These are phyloP conservation scores for Dascillus cervinus DNA, from an alignment of 2,888 invertebrate species.

Conservation along the genomic window DNA sequence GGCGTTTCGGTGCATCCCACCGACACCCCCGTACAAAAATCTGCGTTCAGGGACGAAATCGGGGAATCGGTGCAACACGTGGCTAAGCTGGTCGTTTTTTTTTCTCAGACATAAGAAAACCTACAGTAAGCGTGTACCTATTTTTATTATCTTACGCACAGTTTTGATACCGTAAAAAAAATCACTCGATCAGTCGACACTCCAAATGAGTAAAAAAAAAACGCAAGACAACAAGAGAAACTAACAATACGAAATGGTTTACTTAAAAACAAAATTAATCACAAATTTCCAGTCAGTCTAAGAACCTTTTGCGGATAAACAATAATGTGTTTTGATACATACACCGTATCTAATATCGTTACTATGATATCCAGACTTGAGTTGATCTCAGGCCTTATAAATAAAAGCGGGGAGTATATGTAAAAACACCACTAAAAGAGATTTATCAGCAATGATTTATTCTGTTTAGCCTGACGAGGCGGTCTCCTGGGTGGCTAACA, in stretches of 20 bases:
- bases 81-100: no score
- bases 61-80: no score
- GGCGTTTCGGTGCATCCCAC: no score
- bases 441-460: no score
- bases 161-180: no score
- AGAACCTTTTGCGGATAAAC: constrained; percentile 5
- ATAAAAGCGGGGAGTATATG: constrained; percentile 11
- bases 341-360: constrained; percentile 6
- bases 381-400: constrained; percentile 8
- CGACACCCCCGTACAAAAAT: no score
- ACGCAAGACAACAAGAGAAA: background rate
- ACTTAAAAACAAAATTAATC: constrained; percentile 4
- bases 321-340: constrained; percentile 5
- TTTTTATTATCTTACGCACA: no score
- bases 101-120: no score
- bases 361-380: constrained; percentile 10
- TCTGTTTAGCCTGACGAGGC: constrained; percentile 57
- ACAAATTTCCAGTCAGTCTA: background rate
- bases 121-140: no score
- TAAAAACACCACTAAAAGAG: constrained; percentile 5
- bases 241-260: background rate
- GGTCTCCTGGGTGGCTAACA: constrained; percentile 49
- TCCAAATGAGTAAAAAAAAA: no score
- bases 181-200: no score
- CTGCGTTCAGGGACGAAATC: no score